phyloP scores from a whole-genome alignment of 53 echinoderm and acorn worm species.

The Echinarachnius parma region DNA sequence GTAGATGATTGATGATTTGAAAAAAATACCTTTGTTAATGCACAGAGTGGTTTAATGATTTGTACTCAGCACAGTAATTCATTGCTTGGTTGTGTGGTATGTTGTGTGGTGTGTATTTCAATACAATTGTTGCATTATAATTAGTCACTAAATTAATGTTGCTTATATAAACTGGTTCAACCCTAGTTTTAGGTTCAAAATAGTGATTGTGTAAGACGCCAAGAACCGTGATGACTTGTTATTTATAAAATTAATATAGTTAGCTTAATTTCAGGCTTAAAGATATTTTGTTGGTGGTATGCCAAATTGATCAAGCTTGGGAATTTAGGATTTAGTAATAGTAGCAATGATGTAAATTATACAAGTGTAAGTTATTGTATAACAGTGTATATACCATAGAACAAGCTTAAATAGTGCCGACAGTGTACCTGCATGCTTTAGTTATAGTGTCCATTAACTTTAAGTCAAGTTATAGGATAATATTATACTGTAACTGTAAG shows the following conservation, averaged over 20 bases:
- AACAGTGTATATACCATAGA: background rate
- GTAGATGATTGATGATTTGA: background rate
- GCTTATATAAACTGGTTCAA: background rate
- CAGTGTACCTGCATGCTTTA: too few relatives aligned
- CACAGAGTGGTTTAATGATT: background rate
- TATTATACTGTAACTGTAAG: too few relatives aligned
- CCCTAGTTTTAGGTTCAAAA: background rate
- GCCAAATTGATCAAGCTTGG: too few relatives aligned
- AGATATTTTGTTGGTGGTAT: too few relatives aligned
- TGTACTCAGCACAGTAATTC: background rate
- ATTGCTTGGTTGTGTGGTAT: background rate
- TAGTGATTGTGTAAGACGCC: background rate
- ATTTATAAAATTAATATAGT: too few relatives aligned
- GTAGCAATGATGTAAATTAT: background rate
- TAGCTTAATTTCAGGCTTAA: too few relatives aligned
- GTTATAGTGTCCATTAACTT: too few relatives aligned
- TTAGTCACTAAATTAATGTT: background rate
- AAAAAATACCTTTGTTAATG: background rate
- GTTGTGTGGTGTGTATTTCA: background rate
- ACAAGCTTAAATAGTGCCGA: too few relatives aligned
- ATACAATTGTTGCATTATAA: background rate
- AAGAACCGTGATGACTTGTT: background rate
- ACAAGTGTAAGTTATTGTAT: background rate
- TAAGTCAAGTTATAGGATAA: too few relatives aligned
- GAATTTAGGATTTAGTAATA: too few relatives aligned